A percentile compares a stretch with the other conserved stretches of the same genome.
phyloP scores from a whole-genome alignment of 2,888 invertebrate genomes.

The Bugulina stolonifera region DNA sequence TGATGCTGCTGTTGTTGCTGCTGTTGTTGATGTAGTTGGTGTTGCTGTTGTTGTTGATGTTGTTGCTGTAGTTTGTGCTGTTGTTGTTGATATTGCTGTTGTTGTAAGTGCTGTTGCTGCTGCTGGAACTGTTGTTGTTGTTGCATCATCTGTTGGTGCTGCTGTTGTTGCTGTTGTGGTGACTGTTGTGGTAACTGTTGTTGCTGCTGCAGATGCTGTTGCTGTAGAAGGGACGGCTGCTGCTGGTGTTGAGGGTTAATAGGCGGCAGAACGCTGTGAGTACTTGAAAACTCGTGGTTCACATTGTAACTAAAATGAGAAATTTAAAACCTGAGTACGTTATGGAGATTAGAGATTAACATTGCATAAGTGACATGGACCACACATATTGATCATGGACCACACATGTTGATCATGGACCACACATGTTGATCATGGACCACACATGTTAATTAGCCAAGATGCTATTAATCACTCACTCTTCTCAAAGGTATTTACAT shows the following conservation, averaged over 20 bases:
- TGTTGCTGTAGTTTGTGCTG: neutral
- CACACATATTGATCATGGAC: too few relatives aligned
- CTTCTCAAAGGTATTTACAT: too few relatives aligned
- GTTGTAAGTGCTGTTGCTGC: slow-evolving; percentile 3
- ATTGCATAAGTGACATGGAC: too few relatives aligned
- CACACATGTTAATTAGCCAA: too few relatives aligned
- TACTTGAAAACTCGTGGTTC: neutral
- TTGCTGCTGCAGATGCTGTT: slow-evolving; percentile 25
- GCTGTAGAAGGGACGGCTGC: slow-evolving; percentile 28
- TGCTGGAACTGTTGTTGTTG: slow-evolving; percentile 11
- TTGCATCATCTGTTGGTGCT: neutral
- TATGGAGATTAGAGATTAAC: too few relatives aligned
- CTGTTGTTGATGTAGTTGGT: slow-evolving; percentile 5
- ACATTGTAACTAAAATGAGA: slow-evolving; percentile 17
- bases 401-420: too few relatives aligned
- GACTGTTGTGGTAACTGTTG: slow-evolving; percentile 1
- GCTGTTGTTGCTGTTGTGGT: neutral
- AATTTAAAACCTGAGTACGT: too few relatives aligned
- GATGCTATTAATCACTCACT: too few relatives aligned
- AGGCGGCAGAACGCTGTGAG: slow-evolving; percentile 24
- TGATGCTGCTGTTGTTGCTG: slow-evolving; percentile 9
- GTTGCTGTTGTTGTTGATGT: neutral
- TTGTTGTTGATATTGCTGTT: slow-evolving; percentile 5
- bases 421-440: too few relatives aligned
- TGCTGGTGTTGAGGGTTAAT: slow-evolving; percentile 28